These are phyloP conservation scores for Leptinotarsa rubiginosa DNA, from an alignment of 2,888 invertebrate species.

Conservation along the genomic window DNA sequence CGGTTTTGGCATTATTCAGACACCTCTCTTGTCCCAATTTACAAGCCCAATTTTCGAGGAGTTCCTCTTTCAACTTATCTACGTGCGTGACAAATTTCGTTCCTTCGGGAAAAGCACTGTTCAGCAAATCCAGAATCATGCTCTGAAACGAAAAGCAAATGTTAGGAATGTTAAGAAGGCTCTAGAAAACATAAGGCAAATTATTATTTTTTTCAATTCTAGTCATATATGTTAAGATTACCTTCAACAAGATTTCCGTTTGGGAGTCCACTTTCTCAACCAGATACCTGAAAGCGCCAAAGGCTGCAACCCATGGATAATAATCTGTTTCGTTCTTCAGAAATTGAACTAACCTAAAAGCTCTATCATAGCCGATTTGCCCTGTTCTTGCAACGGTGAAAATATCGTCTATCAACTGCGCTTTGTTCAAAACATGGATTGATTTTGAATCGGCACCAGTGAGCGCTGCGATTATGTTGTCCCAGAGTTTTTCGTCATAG, in stretches of 20 bases:
- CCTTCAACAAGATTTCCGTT: slow-evolving; percentile 39
- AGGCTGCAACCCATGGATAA: slow-evolving; percentile 83
- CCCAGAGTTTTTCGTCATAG: slow-evolving; percentile 73
- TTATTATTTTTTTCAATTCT: not conserved
- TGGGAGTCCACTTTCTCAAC: slow-evolving; percentile 42
- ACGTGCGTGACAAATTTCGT: slow-evolving; percentile 60
- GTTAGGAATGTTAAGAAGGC: no score
- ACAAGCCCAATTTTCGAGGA: slow-evolving; percentile 74
- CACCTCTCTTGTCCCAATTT: slow-evolving; percentile 72
- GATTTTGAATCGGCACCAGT: slow-evolving; percentile 59
- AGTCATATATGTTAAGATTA: slow-evolving; percentile 12
- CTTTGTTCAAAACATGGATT: slow-evolving; percentile 78
- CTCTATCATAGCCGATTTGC: slow-evolving; percentile 71
- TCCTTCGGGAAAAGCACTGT: slow-evolving; percentile 27
- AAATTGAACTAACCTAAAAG: slow-evolving; percentile 77
- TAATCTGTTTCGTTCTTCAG: slow-evolving; percentile 76
- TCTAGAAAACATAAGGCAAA: no score
- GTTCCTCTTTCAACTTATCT: slow-evolving; percentile 70
- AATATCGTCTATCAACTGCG: slow-evolving; percentile 84
- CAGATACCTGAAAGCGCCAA: slow-evolving; percentile 64
- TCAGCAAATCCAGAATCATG: slow-evolving; percentile 28
- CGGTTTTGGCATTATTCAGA: slow-evolving; percentile 63
- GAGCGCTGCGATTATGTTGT: slow-evolving; percentile 66
- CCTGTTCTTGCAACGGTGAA: slow-evolving; percentile 80
- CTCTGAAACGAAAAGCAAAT: slow-evolving; percentile 18